phyloP scores from a whole-genome alignment of 2,113 vertebrate species.

The Alosa alosa region DNA sequence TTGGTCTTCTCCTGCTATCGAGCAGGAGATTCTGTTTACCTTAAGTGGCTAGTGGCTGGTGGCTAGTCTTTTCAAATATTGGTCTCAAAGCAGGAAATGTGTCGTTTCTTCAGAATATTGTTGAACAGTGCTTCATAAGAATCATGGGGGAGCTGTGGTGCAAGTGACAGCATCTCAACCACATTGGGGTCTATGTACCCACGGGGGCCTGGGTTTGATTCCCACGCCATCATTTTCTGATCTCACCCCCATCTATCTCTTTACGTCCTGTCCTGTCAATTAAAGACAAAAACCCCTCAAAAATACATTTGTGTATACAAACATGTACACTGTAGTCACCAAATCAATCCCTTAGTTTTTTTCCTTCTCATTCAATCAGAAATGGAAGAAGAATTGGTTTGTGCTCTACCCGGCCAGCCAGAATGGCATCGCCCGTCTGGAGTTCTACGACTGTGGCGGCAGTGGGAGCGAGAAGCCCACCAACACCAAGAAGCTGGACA shows the following conservation, averaged over 20 bases:
- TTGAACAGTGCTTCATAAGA: neutral
- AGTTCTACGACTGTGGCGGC: slow-evolving; percentile 87
- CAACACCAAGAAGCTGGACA: slow-evolving; percentile 80
- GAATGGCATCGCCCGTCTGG: slow-evolving; percentile 90
- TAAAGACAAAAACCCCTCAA: too few species aligned
- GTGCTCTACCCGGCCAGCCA: slow-evolving; percentile 89
- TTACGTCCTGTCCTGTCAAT: too few species aligned
- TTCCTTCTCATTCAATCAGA: slow-evolving; percentile 63
- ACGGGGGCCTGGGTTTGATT: too few species aligned
- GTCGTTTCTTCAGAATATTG: neutral
- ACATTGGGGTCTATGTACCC: too few species aligned
- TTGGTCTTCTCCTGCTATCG: too few species aligned
- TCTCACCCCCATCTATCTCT: too few species aligned
- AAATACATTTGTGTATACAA: too few species aligned
- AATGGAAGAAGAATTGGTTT: slow-evolving; percentile 95
- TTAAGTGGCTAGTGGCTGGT: neutral
- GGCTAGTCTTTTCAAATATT: neutral
- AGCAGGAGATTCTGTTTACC: too few species aligned
- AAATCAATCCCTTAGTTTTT: neutral
- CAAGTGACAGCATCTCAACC: too few species aligned
- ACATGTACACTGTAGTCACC: neutral
- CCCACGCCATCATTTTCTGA: too few species aligned
- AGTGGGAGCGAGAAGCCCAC: slow-evolving; percentile 71
- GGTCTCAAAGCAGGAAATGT: neutral
- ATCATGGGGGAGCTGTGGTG: too few species aligned